Base-by-base conservation (phyloP, 2,797 vertebrate genomes). In the Hydrolagus colliei region DNA sequence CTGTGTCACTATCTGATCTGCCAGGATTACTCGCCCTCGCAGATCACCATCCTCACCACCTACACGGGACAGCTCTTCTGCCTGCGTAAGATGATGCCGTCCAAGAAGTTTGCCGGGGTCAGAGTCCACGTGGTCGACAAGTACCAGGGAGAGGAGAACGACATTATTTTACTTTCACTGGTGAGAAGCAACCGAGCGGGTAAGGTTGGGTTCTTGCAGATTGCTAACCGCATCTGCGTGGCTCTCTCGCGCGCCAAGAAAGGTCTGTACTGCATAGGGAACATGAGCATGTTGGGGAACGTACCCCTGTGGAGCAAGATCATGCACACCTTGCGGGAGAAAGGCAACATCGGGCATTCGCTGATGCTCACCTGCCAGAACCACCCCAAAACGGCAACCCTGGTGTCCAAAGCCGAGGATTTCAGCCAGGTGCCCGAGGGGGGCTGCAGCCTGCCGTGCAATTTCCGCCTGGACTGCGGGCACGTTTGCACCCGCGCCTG, bases 141-240 rank as follows among this genome's bases (percentile, higher is more conserved):
- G 88, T 99, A 98, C 90, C 97, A 99, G 88, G 97, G 97, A 4
- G 97, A 99, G 87, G 97, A 99, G 90, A 99, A 99, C n/a, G 97
- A 98, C 88, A 97, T 98, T 86, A 91, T 99, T 87, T 91, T 98
- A 87, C 93, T 99, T 87, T 98, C 97, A 0, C 90, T 99, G 9
- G 97, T 99, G 80, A 95, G 97, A 41, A 98, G 97, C 93, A 98
- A 98, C 89, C 86, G 3, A 7, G 89, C 93, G 27, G 91, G 92
- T 20, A 96, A 89, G 85, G 91, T 95, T 73, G 97, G 97, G 7
- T 99, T 98, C 91, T 94, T 99, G 84, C 94, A 93, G 92, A 97
- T 96, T 87, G 86, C 96, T 87, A 98, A 98, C 89, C 94, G 97
- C 0, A 93, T 98, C 89, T 99, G 97, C 0, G 97, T 99, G 16